These are phyloP conservation scores for Schizothorax lantsangensis DNA, from an alignment of 2,797 vertebrate species.

Conservation along the genomic window DNA sequence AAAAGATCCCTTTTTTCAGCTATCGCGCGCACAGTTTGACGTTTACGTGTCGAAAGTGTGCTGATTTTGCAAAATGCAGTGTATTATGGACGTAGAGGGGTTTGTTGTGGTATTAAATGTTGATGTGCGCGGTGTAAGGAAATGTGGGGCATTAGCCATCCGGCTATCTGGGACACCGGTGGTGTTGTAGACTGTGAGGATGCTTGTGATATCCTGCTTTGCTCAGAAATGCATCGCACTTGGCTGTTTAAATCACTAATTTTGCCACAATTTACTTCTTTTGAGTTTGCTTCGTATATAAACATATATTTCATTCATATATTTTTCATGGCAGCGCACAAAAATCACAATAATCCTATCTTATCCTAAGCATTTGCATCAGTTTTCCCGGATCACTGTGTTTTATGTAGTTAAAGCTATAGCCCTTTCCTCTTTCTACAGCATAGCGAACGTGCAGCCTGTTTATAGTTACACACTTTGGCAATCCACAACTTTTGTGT, in stretches of 20 bases:
- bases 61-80: conserved; percentile 35
- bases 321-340: neutral
- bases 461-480: conserved; percentile 28
- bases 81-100: neutral
- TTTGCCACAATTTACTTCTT: neutral
- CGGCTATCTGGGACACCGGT: conserved; percentile 50
- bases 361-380: conserved; percentile 37
- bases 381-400: conserved; percentile 3
- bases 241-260: conserved; percentile 30
- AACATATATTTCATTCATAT: neutral
- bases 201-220: conserved; percentile 60
- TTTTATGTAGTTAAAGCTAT: conserved; percentile 30
- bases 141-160: conserved; percentile 41
- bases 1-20: neutral
- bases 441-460: neutral
- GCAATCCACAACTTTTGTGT: conserved; percentile 50
- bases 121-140: neutral
- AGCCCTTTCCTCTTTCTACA: neutral
- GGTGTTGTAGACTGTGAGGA: conserved; percentile 51
- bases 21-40: neutral
- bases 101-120: neutral
- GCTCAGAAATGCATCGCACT: conserved; percentile 40
- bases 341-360: conserved; percentile 4
- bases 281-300: neutral
- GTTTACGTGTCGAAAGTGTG: conserved; percentile 18